Conservation (phyloP, 2,113 vertebrate genomes). For the Mixornis gularis region DNA sequence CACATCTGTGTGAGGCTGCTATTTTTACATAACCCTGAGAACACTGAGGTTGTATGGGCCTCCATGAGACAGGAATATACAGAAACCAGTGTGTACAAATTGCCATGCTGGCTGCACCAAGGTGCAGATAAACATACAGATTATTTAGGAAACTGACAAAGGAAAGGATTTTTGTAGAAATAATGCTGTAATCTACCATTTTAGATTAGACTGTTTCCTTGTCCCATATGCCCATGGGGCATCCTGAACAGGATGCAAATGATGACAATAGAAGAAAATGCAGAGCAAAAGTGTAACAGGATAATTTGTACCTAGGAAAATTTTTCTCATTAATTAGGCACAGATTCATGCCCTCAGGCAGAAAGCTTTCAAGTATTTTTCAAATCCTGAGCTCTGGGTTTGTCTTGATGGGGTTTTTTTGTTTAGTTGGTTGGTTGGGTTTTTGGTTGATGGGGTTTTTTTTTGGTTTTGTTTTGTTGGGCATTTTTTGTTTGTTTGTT, state of each 20-base stretch:
- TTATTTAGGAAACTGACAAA: neutral
- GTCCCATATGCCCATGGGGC: neutral
- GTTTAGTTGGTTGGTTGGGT: neutral
- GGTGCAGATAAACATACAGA: neutral
- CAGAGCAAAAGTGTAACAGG: neutral
- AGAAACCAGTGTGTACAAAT: neutral
- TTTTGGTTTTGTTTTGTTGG: neutral
- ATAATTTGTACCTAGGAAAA: neutral
- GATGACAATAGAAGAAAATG: neutral
- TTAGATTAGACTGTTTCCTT: neutral
- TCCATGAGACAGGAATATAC: neutral
- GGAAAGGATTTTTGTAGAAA: neutral
- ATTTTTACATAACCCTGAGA: neutral
- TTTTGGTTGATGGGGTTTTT: neutral
- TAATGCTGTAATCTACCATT: neutral
- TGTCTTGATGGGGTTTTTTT: neutral
- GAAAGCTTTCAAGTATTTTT: neutral
- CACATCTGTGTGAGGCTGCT: neutral
- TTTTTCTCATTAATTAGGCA: neutral
- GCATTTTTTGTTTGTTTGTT: neutral
- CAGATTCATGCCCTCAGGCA: neutral
- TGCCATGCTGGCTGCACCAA: neutral
- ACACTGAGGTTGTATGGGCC: neutral
- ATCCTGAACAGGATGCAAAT: neutral
- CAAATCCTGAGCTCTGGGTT: neutral